Evolutionary conservation across 2,888 invertebrate species (phyloP).

Genomic region (Nephrotoma flavescens): DNA sequence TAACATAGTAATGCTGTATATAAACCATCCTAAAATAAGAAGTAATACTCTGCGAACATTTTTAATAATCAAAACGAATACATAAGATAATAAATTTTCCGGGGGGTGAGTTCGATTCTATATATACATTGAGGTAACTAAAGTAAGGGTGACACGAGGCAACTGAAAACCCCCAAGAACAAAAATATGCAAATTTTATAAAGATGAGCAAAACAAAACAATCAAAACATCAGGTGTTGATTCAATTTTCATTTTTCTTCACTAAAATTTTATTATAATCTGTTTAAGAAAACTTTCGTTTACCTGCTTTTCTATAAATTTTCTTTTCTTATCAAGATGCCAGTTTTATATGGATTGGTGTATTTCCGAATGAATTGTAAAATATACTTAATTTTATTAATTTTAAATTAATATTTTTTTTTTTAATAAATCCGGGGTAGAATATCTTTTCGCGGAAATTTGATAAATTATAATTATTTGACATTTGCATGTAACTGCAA

Average conservation of each 20-base stretch:
- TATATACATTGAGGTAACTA: too few species aligned
- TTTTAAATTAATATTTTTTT: neutral
- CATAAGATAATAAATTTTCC: neutral
- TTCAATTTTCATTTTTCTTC: neutral
- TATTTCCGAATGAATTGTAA: neutral
- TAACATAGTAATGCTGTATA: neutral
- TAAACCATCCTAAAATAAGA: neutral
- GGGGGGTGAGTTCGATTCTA: neutral
- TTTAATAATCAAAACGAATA: neutral
- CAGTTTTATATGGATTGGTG: neutral
- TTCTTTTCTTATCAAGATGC: neutral
- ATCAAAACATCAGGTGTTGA: neutral
- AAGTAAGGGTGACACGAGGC: neutral
- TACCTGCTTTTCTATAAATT: neutral
- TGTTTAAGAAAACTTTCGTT: neutral
- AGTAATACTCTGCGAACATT: neutral
- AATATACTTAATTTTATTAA: neutral
- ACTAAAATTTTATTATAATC: neutral
- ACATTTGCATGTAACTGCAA: neutral
- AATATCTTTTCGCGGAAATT: neutral
- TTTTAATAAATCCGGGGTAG: neutral
- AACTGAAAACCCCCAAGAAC: too few species aligned
- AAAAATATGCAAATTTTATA: neutral
- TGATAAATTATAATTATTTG: neutral
- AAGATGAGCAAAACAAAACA: neutral